Evolutionary conservation across 2,888 invertebrate species (phyloP).

Genomic region (Yponomeuta sedellus): DNA sequence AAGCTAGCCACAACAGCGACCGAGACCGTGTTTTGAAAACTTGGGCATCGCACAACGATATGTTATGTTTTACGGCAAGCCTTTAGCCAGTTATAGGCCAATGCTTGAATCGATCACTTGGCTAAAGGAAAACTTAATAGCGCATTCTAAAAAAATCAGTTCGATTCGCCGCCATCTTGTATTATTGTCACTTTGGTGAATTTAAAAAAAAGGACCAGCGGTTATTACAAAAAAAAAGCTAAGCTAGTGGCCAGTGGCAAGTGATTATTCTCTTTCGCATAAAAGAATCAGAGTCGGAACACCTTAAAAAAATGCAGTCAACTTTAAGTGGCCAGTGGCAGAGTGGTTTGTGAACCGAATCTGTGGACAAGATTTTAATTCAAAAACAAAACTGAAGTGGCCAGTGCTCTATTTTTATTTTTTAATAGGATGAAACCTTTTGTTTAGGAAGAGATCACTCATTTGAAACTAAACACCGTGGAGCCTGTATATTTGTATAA

Average conservation of each 20-base stretch:
- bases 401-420: background rate
- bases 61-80: background rate
- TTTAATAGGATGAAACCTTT: background rate
- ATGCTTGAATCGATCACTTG: background rate
- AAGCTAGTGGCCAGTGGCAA: background rate
- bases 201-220: no score
- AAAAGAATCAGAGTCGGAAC: no score
- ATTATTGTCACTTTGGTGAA: no score
- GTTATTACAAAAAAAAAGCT: background rate
- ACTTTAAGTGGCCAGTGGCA: background rate
- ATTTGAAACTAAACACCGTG: conserved; percentile 53
- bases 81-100: background rate
- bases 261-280: no score
- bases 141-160: background rate
- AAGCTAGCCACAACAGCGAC: conserved; percentile 16
- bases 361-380: background rate
- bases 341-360: background rate
- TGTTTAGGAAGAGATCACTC: conserved; percentile 16
- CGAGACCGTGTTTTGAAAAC: conserved; percentile 30
- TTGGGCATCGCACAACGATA: conserved; percentile 10
- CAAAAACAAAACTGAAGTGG: background rate
- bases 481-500: conserved; percentile 36
- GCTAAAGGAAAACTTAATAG: background rate
- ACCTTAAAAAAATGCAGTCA: no score
- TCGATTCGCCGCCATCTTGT: background rate